A percentile compares a stretch with the other conserved stretches of the same genome.
Evolutionary conservation across 2,797 vertebrate genomes (phyloP).

Genomic region (Enteromius unitaeniatus): DNA sequence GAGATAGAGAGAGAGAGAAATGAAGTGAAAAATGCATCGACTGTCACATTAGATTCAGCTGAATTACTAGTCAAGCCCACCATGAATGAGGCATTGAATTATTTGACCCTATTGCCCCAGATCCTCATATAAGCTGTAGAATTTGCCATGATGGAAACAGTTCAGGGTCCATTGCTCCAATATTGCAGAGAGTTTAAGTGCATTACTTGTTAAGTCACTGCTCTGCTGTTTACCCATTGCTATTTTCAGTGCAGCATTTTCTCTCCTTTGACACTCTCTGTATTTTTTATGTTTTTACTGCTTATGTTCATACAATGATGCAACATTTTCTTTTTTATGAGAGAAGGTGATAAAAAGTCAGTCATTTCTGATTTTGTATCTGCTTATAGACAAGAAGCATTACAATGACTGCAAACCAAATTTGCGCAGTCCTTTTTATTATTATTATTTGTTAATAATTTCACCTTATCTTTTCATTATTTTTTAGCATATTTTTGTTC

Average conservation of each 20-base stretch:
- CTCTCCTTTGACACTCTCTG: not conserved
- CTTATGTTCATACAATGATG: not conserved
- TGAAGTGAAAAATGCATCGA: slow-evolving; percentile 72
- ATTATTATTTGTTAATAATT: not conserved
- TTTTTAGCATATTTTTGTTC: not conserved
- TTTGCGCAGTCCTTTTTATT: not conserved
- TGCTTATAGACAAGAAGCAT: not conserved
- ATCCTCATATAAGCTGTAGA: slow-evolving; percentile 50
- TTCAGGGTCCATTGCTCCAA: slow-evolving; percentile 50
- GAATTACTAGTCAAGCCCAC: slow-evolving; percentile 71
- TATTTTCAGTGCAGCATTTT: not conserved
- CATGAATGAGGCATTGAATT: slow-evolving; percentile 57
- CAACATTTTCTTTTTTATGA: not conserved
- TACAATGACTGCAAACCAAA: not conserved
- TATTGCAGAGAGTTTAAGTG: slow-evolving; percentile 46
- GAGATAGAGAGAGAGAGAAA: slow-evolving; percentile 61
- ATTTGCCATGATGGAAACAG: slow-evolving; percentile 40
- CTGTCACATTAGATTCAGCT: slow-evolving; percentile 67
- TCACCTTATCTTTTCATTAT: not conserved
- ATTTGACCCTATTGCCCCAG: slow-evolving; percentile 59
- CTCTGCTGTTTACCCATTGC: not conserved
- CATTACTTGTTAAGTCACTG: slow-evolving; percentile 53
- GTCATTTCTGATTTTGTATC: not conserved
- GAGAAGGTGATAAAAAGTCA: not conserved
- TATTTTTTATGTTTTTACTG: not conserved